Percentiles rank a stretch among this genome's conserved stretches.
Conservation (phyloP, 2,113 vertebrate species). For the Corythoichthys haematopterus region DNA sequence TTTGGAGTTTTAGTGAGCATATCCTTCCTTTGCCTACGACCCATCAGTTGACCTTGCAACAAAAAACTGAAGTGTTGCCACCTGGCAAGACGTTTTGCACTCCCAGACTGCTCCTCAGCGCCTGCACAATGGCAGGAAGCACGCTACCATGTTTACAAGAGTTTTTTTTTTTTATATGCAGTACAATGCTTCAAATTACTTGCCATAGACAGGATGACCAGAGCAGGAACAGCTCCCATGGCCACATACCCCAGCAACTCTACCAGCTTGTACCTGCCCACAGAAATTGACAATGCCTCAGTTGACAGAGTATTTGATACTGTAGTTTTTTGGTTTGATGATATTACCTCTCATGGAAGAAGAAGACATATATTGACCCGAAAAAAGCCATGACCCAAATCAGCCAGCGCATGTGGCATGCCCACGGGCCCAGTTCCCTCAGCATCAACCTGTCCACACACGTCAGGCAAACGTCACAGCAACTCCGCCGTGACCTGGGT, state of each 20-base stretch:
- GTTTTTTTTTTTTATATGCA: background rate
- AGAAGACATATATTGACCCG: constrained; percentile 81
- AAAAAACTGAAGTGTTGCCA: no score
- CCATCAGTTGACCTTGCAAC: no score
- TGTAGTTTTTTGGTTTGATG: constrained; percentile 22
- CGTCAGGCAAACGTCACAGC: constrained; percentile 10
- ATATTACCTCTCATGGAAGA: constrained; percentile 86
- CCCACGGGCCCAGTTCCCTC: constrained; percentile 85
- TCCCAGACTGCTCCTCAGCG: no score
- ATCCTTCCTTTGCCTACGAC: no score
- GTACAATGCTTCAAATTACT: constrained; percentile 41
- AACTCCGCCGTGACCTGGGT: background rate
- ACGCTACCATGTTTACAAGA: background rate
- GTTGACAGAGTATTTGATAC: constrained; percentile 15
- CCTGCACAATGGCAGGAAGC: constrained; percentile 38
- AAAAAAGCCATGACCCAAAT: constrained; percentile 87
- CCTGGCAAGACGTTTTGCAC: no score
- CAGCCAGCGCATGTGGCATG: constrained; percentile 88
- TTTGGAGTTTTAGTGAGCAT: no score
- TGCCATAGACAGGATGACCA: constrained; percentile 92
- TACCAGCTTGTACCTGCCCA: constrained; percentile 84
- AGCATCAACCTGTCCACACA: constrained; percentile 78
- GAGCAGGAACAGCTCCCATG: constrained; percentile 86
- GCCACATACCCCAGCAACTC: constrained; percentile 84
- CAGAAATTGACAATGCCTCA: constrained; percentile 16